phyloP scores from a whole-genome alignment of 2,797 vertebrate genomes.

The Amblyopsis hoosieri region DNA sequence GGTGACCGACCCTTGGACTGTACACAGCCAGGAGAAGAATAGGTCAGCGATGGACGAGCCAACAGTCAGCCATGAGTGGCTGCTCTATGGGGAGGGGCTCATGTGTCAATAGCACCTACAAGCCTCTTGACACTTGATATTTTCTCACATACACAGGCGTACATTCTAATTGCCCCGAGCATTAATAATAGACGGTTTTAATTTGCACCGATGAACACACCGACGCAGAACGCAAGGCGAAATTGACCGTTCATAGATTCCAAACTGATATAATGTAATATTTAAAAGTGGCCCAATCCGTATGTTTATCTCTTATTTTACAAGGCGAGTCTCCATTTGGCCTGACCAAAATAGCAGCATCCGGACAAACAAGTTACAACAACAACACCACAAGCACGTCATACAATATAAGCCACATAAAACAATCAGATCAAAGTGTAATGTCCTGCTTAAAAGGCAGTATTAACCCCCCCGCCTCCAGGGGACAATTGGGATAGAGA shows the following conservation, averaged over 20 bases:
- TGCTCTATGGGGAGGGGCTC: slow-evolving; percentile 5
- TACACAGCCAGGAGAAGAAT: not conserved
- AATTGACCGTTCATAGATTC: not conserved
- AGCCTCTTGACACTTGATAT: slow-evolving; percentile 46
- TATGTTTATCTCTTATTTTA: too few relatives aligned
- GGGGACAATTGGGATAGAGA: too few relatives aligned
- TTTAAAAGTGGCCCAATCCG: too few relatives aligned
- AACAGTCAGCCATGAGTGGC: not conserved
- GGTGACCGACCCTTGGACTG: not conserved
- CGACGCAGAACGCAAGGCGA: too few relatives aligned
- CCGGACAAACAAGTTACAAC: too few relatives aligned
- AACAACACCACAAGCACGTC: too few relatives aligned
- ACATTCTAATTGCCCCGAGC: slow-evolving; percentile 31
- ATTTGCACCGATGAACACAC: slow-evolving; percentile 8
- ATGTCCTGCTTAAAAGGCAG: too few relatives aligned
- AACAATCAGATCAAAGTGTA: too few relatives aligned
- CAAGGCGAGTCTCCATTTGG: too few relatives aligned
- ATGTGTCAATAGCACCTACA: slow-evolving; percentile 7
- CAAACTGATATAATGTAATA: not conserved
- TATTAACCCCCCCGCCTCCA: too few relatives aligned
- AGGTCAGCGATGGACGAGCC: not conserved
- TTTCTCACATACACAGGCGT: slow-evolving; percentile 39
- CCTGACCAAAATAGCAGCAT: too few relatives aligned
- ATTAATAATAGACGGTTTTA: slow-evolving; percentile 54
- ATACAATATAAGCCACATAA: too few relatives aligned